Base-by-base conservation (phyloP, 2,888 invertebrate species). In the Acleris cristana region DNA sequence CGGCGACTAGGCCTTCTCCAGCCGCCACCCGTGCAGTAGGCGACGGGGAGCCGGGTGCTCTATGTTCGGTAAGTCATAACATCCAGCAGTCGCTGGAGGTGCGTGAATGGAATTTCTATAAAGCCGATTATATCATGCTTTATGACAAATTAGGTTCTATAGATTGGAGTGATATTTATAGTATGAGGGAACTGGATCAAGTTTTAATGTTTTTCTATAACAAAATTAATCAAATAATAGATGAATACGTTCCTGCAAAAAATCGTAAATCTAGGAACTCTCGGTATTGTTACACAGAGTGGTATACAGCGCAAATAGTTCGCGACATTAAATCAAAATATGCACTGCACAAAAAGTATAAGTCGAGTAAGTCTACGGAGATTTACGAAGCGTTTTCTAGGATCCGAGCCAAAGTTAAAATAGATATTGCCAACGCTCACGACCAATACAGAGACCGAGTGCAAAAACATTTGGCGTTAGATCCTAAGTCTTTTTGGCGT, bases 241-340 rank as follows among this genome's bases (percentile, higher is more conserved):
- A 70, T 64, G 53, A 61, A 1, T 70, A 70, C 53, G 67, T 69
- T 30, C 72, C 72, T 6, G 58, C 18, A 45, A 74, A 71, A 63
- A 64, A 48, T 21, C 51, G 8, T n/a, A 69, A 65, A 14, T 21
- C 12, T n/a, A n/a, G 10, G 12, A 52, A 55, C 34, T 18, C 21
- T 21, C 64, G 58, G 61, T 64, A 71, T 30, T 12, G 7, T 40
- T 74, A 73, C 45, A 73, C 74, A 3, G 70, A 67, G 19, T 74
- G 72, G 73, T 74, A 73, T 45, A 73, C 70, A 12, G 16, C 51
- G 1, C 69, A 72, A 40, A 64, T 74, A 19, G 71, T 73, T 62
- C 30, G 57, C 23, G 59, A 69, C 21, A 72, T 72, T 26, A 63
- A 60, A 56, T 55, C 45, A 21, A 73, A 72, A 53, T 51, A 58